Evolutionary conservation across 2,888 invertebrate species (phyloP).

Genomic region (Drosophila prostipennis): DNA sequence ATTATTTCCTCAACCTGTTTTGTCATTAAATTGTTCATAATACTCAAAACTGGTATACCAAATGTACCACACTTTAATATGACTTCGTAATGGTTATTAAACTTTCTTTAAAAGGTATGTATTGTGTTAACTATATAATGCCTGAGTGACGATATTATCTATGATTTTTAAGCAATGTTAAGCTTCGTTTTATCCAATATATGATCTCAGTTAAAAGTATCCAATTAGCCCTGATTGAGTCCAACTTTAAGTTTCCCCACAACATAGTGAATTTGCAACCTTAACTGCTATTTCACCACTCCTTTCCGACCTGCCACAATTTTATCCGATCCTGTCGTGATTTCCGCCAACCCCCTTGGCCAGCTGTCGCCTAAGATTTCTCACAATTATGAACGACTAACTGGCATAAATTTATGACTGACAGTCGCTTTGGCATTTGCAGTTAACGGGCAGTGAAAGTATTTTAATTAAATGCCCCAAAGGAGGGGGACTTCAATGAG

Average conservation of each 20-base stretch:
- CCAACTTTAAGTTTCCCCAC: conserved; percentile 5
- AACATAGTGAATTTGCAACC: too few relatives aligned
- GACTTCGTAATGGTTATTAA: too few relatives aligned
- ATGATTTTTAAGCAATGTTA: background rate
- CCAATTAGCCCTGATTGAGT: background rate
- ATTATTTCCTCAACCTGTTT: background rate
- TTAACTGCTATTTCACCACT: background rate
- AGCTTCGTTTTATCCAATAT: too few relatives aligned
- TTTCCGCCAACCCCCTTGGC: conserved; percentile 21
- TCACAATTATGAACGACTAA: conserved; percentile 60
- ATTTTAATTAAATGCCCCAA: conserved; percentile 64
- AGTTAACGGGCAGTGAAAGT: conserved; percentile 70
- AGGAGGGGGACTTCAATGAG: conserved; percentile 40
- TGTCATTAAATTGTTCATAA: background rate
- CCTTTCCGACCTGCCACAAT: conserved; percentile 4
- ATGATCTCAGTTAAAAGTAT: background rate
- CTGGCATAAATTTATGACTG: conserved; percentile 48
- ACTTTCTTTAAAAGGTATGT: background rate
- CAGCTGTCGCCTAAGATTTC: conserved; percentile 34
- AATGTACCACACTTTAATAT: background rate
- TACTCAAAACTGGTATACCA: background rate
- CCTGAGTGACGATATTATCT: background rate
- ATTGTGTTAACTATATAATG: background rate
- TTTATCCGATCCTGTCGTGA: conserved; percentile 25
- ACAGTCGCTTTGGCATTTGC: conserved; percentile 19